Base-by-base conservation (phyloP, 2,113 vertebrate species). In the Lagopus muta region DNA sequence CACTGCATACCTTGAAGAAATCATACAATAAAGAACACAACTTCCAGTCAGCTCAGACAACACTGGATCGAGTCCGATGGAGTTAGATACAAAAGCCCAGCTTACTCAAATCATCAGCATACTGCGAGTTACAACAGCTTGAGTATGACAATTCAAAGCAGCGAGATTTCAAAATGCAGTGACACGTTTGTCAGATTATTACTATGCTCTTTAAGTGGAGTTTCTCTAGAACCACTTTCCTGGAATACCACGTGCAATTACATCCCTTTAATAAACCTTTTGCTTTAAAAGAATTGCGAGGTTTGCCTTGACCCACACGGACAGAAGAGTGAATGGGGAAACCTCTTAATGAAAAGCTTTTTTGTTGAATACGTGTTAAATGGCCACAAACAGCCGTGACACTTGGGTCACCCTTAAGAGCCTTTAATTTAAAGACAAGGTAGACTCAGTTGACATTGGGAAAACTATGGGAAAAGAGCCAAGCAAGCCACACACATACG, bases 391-490 rank as follows among this genome's bases (percentile, higher is more conserved):
- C 57, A 93, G 82, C 90, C 14, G 48, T 94, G 93, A 86, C 90
- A 94, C 93, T 81, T 24, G 17, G 93, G 95, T 94, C 94, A 95
- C 70, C 86, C 82, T 76, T 88, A 82, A 94, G 80, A 92, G 92
- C 62, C 80, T 93, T 91, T 86, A 87, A 79, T 42, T 94, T 89
- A 88, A 88, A 86, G 80, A 57, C 72, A 89, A 92, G 85, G 87
- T 34, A 32, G 67, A 90, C 60, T 74, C 91, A 57, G 75, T 8
- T 88, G 88, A 82, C 85, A 74, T 11, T 61, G 52, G 43, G 45
- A 84, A 86, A 85, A 58, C 0, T 70, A 66, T 11, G 43, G 69
- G 73, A 72, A 78, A 47, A 61, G 50, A 82, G 70, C 21, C 77
- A 52, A 81, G 12, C n/a, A 52, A 86, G 76, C 65, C 6, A 4